phyloP scores from a whole-genome alignment of 2,888 invertebrate genomes.

The Phragmatobia fuliginosa region DNA sequence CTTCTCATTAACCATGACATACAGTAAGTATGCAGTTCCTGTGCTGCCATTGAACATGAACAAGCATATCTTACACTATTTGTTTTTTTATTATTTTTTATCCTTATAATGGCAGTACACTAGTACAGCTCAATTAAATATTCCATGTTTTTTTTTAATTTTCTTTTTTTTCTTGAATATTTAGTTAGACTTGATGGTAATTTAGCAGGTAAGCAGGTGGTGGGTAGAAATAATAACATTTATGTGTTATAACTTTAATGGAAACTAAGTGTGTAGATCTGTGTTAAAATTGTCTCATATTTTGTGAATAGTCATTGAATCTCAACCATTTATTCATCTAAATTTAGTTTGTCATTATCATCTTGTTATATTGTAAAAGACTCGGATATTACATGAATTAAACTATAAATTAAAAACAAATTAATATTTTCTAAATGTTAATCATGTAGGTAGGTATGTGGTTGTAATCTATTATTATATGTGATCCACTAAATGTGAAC shows the following conservation, averaged over 20 bases:
- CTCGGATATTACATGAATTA: background rate
- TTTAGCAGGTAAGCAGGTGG: background rate
- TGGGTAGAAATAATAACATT: background rate
- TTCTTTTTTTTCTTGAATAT: background rate
- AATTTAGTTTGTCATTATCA: background rate
- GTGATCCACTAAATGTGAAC: conserved; percentile 5
- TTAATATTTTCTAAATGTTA: conserved; percentile 6
- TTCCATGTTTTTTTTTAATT: background rate
- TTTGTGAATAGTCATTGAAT: background rate
- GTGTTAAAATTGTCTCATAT: background rate
- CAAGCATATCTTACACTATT: conserved; percentile 1
- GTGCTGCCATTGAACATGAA: background rate
- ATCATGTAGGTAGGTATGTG: background rate
- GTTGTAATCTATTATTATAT: background rate
- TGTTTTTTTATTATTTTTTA: background rate
- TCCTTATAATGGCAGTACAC: background rate
- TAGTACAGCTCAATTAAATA: background rate
- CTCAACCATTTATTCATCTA: background rate
- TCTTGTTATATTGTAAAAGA: background rate
- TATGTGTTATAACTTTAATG: background rate
- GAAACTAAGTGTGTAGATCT: background rate
- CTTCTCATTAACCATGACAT: background rate
- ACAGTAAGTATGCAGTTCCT: background rate
- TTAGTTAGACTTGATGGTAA: background rate
- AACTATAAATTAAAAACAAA: background rate